phyloP scores from a whole-genome alignment of 64 coral and sea anemone genomes.

The Montipora cactus region DNA sequence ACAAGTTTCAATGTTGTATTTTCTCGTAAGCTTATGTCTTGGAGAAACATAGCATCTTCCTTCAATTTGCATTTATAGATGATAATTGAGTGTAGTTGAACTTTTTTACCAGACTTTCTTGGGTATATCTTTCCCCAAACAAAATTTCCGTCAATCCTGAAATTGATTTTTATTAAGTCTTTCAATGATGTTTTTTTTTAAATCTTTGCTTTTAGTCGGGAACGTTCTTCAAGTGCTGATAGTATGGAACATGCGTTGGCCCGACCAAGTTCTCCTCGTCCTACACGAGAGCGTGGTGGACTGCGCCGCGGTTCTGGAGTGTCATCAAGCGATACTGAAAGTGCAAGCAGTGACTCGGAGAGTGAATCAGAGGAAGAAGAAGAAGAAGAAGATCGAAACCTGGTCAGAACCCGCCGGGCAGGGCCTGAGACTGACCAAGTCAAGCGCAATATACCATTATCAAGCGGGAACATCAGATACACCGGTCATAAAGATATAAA shows the following conservation, averaged over 20 bases:
- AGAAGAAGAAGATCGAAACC: constrained; percentile 38
- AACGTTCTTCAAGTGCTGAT: constrained; percentile 81
- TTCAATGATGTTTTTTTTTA: no score
- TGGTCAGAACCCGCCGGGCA: constrained; percentile 40
- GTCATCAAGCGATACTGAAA: constrained; percentile 68
- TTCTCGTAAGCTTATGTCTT: no score
- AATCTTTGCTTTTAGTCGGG: constrained; percentile 40
- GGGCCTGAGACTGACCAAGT: constrained; percentile 31
- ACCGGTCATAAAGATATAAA: constrained; percentile 96
- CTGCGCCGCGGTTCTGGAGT: constrained; percentile 62
- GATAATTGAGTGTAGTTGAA: no score
- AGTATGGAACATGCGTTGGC: constrained; percentile 88
- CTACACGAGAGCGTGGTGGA: constrained; percentile 71
- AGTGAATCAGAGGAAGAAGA: constrained; percentile 42
- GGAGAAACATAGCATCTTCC: no score
- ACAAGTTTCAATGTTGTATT: no score
- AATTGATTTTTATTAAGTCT: no score
- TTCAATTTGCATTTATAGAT: no score
- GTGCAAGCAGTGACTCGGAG: constrained; percentile 51
- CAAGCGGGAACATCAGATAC: constrained; percentile 82
- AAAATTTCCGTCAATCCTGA: no score
- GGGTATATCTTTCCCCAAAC: no score
- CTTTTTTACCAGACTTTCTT: no score
- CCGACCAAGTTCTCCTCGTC: constrained; percentile 79
- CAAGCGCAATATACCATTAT: constrained; percentile 63